phyloP scores from a whole-genome alignment of 1,140 invertebrate species.

The Limonius californicus region DNA sequence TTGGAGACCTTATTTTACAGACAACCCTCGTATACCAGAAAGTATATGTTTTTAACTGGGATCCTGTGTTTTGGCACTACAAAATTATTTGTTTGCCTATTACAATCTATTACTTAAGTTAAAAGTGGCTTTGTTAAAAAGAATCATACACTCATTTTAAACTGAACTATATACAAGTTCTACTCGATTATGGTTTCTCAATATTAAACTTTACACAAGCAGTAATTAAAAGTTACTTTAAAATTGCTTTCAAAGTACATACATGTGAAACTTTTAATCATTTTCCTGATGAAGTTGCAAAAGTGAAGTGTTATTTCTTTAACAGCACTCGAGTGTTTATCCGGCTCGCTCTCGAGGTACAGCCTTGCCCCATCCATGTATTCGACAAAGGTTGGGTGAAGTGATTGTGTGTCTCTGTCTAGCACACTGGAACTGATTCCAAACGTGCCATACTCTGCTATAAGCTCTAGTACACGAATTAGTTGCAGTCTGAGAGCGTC shows the following conservation, averaged over 20 bases:
- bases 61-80: no score
- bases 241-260: conserved; percentile 47
- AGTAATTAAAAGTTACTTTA: not conserved
- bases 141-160: no score
- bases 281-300: conserved; percentile 88
- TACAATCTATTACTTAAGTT: no score
- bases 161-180: not conserved
- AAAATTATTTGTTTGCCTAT: no score
- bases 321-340: conserved; percentile 77
- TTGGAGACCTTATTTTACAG: no score
- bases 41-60: no score
- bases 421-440: conserved; percentile 77
- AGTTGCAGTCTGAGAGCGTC: conserved; percentile 91
- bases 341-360: conserved; percentile 87
- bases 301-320: conserved; percentile 89
- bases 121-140: no score
- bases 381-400: conserved; percentile 87
- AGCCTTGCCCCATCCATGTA: conserved; percentile 92
- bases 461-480: conserved; percentile 85
- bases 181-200: not conserved
- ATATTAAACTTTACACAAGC: no score
- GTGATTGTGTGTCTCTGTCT: conserved; percentile 74
- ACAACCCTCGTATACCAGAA: no score
- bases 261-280: conserved; percentile 89
- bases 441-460: conserved; percentile 90